Percentiles rank a stretch among this genome's conserved stretches.
Conservation (phyloP, 2,888 invertebrate species). For the Labia minor region DNA sequence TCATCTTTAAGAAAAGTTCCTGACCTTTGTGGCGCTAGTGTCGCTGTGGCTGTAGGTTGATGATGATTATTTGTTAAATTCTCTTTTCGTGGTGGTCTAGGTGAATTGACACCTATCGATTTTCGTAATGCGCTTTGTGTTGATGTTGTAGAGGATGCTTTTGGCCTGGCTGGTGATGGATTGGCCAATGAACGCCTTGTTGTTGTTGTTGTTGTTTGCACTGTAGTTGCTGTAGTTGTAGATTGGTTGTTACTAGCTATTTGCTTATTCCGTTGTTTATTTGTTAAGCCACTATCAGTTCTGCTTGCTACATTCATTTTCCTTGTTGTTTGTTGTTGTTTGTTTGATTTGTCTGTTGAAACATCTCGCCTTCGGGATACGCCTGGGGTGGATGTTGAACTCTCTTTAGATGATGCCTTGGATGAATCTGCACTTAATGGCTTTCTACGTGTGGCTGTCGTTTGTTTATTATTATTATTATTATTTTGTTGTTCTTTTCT, state of each 20-base stretch:
- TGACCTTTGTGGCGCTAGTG: conserved; percentile 42
- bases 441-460: conserved; percentile 28
- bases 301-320: conserved; percentile 8
- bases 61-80: conserved; percentile 29
- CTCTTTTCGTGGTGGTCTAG: conserved; percentile 24
- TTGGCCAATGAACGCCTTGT: neutral
- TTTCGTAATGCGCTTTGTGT: neutral
- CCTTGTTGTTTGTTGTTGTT: neutral
- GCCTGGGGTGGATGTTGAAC: neutral
- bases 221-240: conserved; percentile 14
- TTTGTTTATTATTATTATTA: conserved; percentile 27
- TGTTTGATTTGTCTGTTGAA: conserved; percentile 1
- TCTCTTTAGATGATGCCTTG: neutral
- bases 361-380: neutral
- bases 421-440: neutral
- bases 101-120: neutral
- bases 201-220: conserved; percentile 16
- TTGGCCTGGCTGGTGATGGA: neutral
- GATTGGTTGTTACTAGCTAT: too few species aligned
- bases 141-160: neutral
- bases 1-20: conserved; percentile 67
- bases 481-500: conserved; percentile 34
- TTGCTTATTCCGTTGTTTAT: conserved; percentile 5
- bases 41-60: conserved; percentile 32
- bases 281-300: neutral